Evolutionary conservation across 2,113 vertebrate genomes (phyloP).

Genomic region (Platichthys stellatus): DNA sequence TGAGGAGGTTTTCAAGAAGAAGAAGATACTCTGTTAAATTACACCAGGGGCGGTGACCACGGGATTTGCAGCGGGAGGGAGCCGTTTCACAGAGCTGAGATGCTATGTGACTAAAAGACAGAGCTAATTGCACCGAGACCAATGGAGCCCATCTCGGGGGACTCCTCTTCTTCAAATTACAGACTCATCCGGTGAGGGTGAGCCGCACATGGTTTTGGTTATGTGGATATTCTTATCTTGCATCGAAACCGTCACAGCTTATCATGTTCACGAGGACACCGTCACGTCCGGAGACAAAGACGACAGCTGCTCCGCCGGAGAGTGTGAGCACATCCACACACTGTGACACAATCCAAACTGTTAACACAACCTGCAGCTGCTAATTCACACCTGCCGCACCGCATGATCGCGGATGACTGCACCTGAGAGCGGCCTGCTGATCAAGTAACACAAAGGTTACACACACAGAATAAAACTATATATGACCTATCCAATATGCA

Average conservation of each 20-base stretch:
- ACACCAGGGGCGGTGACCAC: constrained; percentile 8
- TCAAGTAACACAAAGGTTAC: background rate
- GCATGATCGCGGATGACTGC: constrained; percentile 32
- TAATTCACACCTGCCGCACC: constrained; percentile 35
- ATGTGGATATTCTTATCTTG: background rate
- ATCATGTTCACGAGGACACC: background rate
- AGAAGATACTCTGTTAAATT: constrained; percentile 22
- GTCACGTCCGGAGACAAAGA: background rate
- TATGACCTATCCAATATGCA: too few relatives aligned
- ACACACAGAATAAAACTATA: background rate
- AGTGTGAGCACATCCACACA: background rate
- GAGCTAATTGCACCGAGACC: constrained; percentile 48
- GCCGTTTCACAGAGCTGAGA: constrained; percentile 11
- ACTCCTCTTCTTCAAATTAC: background rate
- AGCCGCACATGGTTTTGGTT: background rate
- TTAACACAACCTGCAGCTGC: background rate
- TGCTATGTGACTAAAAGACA: constrained; percentile 39
- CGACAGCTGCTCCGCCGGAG: background rate
- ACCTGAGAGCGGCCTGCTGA: background rate
- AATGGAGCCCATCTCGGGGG: constrained; percentile 29
- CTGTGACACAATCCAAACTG: background rate
- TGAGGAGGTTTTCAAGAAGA: constrained; percentile 34
- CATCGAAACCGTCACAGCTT: background rate
- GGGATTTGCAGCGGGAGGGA: constrained; percentile 12
- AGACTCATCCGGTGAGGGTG: background rate